phyloP scores from a whole-genome alignment of 2,797 vertebrate species.

The Poliocrania exsul region DNA sequence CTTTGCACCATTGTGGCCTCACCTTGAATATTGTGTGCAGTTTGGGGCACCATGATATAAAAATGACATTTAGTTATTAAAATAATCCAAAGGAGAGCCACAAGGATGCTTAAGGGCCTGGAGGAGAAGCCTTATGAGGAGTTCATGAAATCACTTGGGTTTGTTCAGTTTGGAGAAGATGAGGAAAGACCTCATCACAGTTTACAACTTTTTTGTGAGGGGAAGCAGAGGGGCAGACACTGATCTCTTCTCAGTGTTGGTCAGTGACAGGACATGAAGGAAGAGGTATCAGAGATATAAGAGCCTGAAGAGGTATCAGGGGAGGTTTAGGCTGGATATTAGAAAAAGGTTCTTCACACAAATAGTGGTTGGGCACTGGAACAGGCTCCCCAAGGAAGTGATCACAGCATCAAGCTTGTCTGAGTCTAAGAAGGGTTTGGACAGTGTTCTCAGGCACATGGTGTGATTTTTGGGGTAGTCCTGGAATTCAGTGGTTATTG shows the following conservation, averaged over 20 bases:
- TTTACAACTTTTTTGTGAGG: neutral
- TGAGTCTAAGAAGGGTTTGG: neutral
- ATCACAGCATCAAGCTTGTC: neutral
- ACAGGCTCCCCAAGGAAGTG: neutral
- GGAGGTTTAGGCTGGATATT: neutral
- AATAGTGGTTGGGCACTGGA: neutral
- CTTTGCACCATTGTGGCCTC: neutral
- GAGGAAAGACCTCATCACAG: neutral
- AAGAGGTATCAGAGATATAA: no score
- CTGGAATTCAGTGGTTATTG: neutral
- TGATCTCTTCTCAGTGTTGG: neutral
- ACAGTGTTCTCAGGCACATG: neutral
- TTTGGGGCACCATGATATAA: neutral
- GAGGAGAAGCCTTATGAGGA: rapidly evolving
- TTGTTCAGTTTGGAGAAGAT: neutral
- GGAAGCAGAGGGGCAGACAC: neutral
- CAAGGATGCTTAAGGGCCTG: neutral
- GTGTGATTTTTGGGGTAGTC: neutral
- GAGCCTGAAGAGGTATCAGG: neutral
- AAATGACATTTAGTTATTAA: neutral
- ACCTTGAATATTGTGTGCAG: neutral
- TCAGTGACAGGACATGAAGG: rapidly evolving
- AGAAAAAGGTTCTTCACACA: neutral
- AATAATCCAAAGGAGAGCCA: neutral
- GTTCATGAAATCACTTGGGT: neutral